phyloP scores from a whole-genome alignment of 2,113 vertebrate species.

The Colaptes auratus region DNA sequence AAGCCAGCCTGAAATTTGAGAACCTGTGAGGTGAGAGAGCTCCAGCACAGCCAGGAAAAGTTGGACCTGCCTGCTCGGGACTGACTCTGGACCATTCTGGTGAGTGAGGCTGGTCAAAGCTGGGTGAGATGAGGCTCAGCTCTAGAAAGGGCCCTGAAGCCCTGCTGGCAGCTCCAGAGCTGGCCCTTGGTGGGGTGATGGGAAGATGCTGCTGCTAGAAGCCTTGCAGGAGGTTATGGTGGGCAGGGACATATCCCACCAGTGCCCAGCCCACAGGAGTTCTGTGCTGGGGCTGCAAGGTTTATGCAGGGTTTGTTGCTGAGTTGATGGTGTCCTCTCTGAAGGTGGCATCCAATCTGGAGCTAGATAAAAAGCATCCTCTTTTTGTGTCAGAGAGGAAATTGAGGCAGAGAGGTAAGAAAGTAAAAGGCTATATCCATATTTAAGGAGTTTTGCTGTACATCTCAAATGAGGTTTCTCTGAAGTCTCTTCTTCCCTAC shows the following conservation, averaged over 20 bases:
- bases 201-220: neutral
- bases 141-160: too few relatives aligned
- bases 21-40: neutral
- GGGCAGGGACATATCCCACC: neutral
- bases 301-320: neutral
- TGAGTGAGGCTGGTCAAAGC: neutral
- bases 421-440: accelerated
- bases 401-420: neutral
- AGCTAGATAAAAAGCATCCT: neutral
- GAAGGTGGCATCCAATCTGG: neutral
- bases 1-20: neutral
- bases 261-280: too few relatives aligned
- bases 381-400: neutral
- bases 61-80: neutral
- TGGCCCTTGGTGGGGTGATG: neutral
- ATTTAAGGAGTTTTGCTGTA: neutral
- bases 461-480: neutral
- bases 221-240: accelerated
- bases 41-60: neutral
- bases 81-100: neutral
- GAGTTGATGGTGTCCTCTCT: neutral
- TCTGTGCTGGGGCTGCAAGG: neutral
- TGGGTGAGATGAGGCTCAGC: neutral
- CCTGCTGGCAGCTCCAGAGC: neutral
- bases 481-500: too few relatives aligned